Evolutionary conservation across 1,140 invertebrate species (phyloP).

Genomic region (Nephotettix cincticeps): DNA sequence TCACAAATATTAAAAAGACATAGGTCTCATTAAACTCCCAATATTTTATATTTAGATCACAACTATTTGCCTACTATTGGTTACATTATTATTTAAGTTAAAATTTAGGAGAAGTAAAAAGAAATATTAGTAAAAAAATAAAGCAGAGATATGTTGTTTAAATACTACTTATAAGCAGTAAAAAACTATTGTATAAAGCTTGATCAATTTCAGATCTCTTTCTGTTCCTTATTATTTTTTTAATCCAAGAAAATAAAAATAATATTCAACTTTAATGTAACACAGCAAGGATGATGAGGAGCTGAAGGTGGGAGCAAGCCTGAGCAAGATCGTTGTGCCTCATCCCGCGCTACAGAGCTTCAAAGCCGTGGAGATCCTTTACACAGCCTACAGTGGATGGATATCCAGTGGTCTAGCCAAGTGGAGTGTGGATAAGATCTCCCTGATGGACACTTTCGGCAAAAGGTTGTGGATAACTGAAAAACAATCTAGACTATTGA

Average conservation of each 20-base stretch:
- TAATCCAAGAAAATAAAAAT: background rate
- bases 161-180: no score
- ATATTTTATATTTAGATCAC: no score
- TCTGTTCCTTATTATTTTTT: background rate
- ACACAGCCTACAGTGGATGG: conserved; percentile 90
- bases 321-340: conserved; percentile 81
- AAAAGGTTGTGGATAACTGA: no score
- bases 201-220: background rate
- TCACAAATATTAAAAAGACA: no score
- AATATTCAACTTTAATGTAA: background rate
- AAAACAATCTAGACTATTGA: conserved; percentile 33
- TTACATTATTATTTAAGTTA: no score
- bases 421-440: conserved; percentile 80
- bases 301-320: conserved; percentile 64
- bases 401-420: conserved; percentile 77
- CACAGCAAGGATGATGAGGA: conserved; percentile 72
- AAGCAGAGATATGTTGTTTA: no score
- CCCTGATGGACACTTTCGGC: conserved; percentile 81
- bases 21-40: no score
- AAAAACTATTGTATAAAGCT: no score
- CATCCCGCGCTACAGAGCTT: conserved; percentile 79
- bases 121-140: no score
- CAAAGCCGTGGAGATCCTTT: conserved; percentile 69
- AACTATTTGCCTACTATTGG: no score
- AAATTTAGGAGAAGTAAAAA: no score